Evolutionary conservation across 2,113 vertebrate species (phyloP).

Genomic region (Todiramphus saurophagus): DNA sequence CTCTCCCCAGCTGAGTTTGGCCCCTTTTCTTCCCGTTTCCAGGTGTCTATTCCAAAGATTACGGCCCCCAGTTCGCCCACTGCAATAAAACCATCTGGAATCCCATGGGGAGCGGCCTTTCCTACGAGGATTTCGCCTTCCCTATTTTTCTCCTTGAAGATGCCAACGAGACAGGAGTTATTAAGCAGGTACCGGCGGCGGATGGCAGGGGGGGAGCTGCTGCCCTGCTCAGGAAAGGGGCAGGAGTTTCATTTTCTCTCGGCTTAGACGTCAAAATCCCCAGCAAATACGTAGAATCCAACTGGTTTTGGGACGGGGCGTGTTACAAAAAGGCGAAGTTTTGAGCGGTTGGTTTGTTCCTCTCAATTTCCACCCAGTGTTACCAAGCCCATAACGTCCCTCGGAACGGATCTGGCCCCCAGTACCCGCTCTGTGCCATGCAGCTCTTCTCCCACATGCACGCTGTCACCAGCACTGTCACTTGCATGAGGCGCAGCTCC

Average conservation of each 20-base stretch:
- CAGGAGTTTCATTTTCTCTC: not conserved
- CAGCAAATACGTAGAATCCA: not conserved
- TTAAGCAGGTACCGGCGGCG: conserved; percentile 81
- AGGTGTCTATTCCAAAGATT: conserved; percentile 85
- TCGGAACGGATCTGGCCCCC: conserved; percentile 69
- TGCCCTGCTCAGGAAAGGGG: not conserved
- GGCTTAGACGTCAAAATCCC: not conserved
- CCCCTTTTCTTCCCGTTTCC: not conserved
- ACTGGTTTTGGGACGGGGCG: too few species aligned
- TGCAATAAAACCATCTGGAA: conserved; percentile 86
- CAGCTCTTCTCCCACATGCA: conserved; percentile 94
- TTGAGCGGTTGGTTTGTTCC: not conserved
- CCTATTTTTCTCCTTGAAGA: conserved; percentile 92
- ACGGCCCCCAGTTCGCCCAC: conserved; percentile 80
- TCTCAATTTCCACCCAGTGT: conserved; percentile 73
- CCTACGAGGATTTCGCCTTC: conserved; percentile 90
- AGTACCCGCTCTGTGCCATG: conserved; percentile 91
- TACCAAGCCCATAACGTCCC: conserved; percentile 82
- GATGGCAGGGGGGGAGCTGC: not conserved
- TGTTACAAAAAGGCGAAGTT: not conserved
- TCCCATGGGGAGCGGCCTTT: conserved; percentile 79
- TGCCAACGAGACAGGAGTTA: conserved; percentile 84
- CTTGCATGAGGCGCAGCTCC: conserved; percentile 90
- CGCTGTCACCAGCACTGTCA: conserved; percentile 86
- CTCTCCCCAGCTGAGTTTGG: not conserved